Evolutionary conservation across 1,140 invertebrate species (phyloP).

Genomic region (Agraylea sexmaculata): DNA sequence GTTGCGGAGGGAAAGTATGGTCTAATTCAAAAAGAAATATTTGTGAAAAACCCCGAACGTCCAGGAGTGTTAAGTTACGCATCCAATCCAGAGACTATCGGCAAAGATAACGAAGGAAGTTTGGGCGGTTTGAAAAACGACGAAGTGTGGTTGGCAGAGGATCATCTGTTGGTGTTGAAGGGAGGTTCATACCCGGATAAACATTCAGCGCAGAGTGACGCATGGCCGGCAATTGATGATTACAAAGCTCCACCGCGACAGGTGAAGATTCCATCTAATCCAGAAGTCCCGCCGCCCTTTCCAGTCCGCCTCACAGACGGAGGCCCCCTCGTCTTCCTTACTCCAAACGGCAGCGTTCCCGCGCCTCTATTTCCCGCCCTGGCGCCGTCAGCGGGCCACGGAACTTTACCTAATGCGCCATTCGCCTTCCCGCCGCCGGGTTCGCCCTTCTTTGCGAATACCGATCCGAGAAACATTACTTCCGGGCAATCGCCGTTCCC

Average conservation of each 20-base stretch:
- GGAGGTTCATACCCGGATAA: slow-evolving; percentile 55
- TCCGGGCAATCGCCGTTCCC: slow-evolving; percentile 46
- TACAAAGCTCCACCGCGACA: slow-evolving; percentile 67
- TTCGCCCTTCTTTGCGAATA: slow-evolving; percentile 36
- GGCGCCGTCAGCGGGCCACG: slow-evolving; percentile 46
- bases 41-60: slow-evolving; percentile 49
- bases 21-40: slow-evolving; percentile 74
- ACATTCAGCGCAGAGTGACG: slow-evolving; percentile 26
- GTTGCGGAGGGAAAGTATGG: slow-evolving; percentile 82
- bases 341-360: slow-evolving; percentile 46
- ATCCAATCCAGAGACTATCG: slow-evolving; percentile 57
- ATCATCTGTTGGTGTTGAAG: slow-evolving; percentile 71
- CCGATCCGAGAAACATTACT: slow-evolving; percentile 47
- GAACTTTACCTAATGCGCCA: slow-evolving; percentile 39
- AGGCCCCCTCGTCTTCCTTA: slow-evolving; percentile 64
- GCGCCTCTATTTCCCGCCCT: slow-evolving; percentile 36
- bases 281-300: slow-evolving; percentile 76
- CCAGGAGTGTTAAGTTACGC: slow-evolving; percentile 73
- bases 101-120: slow-evolving; percentile 63
- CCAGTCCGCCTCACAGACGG: slow-evolving; percentile 70
- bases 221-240: slow-evolving; percentile 70
- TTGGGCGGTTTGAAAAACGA: slow-evolving; percentile 69
- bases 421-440: slow-evolving; percentile 40
- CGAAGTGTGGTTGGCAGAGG: slow-evolving; percentile 82
- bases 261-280: slow-evolving; percentile 61